phyloP scores from a whole-genome alignment of 2,113 vertebrate species.

The Rhizomys pruinosus region DNA sequence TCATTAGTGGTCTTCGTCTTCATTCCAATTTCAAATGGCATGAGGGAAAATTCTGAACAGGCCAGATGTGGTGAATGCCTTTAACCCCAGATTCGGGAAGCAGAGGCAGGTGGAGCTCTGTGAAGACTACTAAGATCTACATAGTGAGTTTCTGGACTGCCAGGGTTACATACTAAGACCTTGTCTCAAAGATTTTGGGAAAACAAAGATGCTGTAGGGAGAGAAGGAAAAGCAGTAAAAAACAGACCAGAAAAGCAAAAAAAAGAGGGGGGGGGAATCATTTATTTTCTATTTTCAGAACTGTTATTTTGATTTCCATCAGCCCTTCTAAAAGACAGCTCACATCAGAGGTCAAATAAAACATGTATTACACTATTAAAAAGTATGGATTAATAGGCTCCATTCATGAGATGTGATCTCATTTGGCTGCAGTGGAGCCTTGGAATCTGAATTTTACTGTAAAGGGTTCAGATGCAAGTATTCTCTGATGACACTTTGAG shows the following conservation, averaged over 20 bases:
- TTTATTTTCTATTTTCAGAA: constrained; percentile 55
- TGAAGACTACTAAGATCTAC: no score
- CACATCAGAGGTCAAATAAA: neutral
- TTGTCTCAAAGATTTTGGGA: no score
- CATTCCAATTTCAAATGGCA: constrained; percentile 29
- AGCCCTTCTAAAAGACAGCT: neutral
- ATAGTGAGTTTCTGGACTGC: no score
- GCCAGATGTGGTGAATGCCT: no score
- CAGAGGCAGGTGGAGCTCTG: no score
- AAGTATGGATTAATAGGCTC: neutral
- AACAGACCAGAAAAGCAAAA: constrained; percentile 2
- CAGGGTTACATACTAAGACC: no score
- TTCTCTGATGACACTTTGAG: neutral
- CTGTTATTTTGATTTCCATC: constrained; percentile 23
- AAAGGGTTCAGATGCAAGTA: neutral
- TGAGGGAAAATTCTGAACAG: constrained; percentile 15
- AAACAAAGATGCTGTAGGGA: constrained; percentile 9
- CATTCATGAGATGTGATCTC: neutral
- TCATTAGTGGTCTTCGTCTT: no score
- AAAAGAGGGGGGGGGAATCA: constrained; percentile 8
- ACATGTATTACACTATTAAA: neutral
- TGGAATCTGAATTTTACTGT: neutral
- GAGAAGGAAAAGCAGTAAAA: constrained; percentile 56
- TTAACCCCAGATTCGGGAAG: no score
- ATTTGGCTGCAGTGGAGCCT: neutral